Conservation (phyloP, 2,797 vertebrate genomes). For the Chaetophractus vellerosus region DNA sequence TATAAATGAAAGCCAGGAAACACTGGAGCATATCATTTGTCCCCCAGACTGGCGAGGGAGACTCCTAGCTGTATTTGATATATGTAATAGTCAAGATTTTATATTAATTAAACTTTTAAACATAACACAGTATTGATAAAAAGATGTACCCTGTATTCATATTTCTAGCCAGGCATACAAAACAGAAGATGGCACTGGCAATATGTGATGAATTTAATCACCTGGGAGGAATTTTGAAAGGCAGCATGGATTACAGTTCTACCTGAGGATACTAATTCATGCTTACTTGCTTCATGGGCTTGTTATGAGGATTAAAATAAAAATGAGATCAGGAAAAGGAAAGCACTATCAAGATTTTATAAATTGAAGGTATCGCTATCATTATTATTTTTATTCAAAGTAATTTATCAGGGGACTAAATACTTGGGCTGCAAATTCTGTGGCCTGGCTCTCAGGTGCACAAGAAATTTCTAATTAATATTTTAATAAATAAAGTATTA, state of each 20-base stretch:
- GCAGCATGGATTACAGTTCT: background rate
- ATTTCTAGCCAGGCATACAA: background rate
- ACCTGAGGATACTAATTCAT: background rate
- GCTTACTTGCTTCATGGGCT: background rate
- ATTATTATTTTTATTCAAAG: conserved; percentile 42
- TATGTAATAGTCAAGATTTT: background rate
- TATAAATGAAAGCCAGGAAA: background rate
- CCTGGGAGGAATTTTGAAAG: background rate
- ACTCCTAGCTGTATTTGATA: background rate
- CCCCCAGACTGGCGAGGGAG: background rate
- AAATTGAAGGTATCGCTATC: background rate
- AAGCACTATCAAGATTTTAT: background rate
- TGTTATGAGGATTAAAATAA: background rate
- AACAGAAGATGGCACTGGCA: background rate
- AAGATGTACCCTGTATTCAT: background rate
- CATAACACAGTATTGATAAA: background rate
- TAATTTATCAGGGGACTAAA: background rate
- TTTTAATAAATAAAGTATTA: conserved; percentile 37
- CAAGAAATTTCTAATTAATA: conserved; percentile 69
- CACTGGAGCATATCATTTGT: background rate
- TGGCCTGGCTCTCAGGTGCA: conserved; percentile 5
- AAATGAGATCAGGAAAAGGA: conserved; percentile 55
- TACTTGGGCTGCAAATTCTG: background rate
- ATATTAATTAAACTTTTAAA: background rate
- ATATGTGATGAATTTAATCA: background rate